These are phyloP conservation scores for Drosophila parthenogenetica DNA, from an alignment of 2,888 invertebrate species.

Conservation along the genomic window DNA sequence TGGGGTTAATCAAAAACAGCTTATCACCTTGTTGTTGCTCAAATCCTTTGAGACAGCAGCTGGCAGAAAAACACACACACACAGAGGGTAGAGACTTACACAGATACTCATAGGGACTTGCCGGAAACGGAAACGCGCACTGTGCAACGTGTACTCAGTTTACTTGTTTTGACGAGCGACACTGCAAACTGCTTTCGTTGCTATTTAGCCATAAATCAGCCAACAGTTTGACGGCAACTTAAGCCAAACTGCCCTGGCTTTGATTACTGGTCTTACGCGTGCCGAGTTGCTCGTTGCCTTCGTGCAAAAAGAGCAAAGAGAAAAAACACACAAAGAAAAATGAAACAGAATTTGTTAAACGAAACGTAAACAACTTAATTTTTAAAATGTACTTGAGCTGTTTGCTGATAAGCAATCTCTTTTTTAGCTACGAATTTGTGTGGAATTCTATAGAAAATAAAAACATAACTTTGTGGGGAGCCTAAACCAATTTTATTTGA, in stretches of 20 bases:
- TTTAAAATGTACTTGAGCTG: background rate
- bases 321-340: background rate
- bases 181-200: conserved; percentile 14
- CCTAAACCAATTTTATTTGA: background rate
- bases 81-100: background rate
- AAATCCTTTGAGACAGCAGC: conserved; percentile 57
- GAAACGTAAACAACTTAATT: conserved; percentile 5
- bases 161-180: conserved; percentile 60
- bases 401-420: background rate
- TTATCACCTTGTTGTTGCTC: conserved; percentile 52
- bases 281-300: background rate
- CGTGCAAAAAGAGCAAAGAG: conserved; percentile 15
- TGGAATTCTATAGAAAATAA: no score
- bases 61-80: background rate
- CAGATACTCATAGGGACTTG: conserved; percentile 8
- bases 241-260: conserved; percentile 43
- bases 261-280: conserved; percentile 17
- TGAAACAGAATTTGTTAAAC: conserved; percentile 8
- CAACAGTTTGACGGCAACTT: conserved; percentile 68
- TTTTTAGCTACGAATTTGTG: background rate
- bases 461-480: no score
- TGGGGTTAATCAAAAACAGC: conserved; percentile 59
- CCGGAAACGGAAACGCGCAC: conserved; percentile 61
- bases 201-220: conserved; percentile 66
- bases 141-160: conserved; percentile 58